phyloP scores from a whole-genome alignment of 2,113 vertebrate genomes.

The Pangasianodon hypophthalmus region DNA sequence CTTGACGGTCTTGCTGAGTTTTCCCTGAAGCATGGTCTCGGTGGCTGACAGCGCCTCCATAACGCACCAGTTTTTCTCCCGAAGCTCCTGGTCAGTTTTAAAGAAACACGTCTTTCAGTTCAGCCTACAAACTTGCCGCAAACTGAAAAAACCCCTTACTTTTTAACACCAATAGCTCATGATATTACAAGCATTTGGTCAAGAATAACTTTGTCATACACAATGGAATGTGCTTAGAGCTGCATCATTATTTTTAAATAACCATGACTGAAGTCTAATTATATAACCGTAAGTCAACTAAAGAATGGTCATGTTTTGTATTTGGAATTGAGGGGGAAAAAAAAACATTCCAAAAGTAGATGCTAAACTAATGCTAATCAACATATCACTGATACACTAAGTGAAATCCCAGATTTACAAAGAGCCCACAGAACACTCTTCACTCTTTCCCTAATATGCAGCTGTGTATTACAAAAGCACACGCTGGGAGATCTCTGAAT shows the following conservation, averaged over 20 bases:
- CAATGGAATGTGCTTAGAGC: background rate
- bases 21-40: conserved; percentile 99
- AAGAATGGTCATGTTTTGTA: background rate
- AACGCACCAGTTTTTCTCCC: conserved; percentile 99
- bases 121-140: conserved; percentile 69
- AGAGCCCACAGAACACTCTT: background rate
- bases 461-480: background rate
- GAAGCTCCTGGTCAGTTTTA: conserved; percentile 99
- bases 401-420: background rate
- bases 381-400: background rate
- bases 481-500: background rate
- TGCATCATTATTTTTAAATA: background rate
- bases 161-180: conserved; percentile 8
- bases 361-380: background rate
- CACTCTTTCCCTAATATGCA: background rate
- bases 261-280: background rate
- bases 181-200: background rate
- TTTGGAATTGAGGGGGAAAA: background rate
- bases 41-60: conserved; percentile 99
- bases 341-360: background rate
- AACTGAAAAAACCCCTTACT: conserved; percentile 19
- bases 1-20: conserved; percentile 97
- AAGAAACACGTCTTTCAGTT: conserved; percentile 96
- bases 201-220: background rate
- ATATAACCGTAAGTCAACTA: background rate